Percentiles rank a stretch among this genome's conserved stretches.
Conservation (phyloP, 2,113 vertebrate species). For the Catharus bicknelli region DNA sequence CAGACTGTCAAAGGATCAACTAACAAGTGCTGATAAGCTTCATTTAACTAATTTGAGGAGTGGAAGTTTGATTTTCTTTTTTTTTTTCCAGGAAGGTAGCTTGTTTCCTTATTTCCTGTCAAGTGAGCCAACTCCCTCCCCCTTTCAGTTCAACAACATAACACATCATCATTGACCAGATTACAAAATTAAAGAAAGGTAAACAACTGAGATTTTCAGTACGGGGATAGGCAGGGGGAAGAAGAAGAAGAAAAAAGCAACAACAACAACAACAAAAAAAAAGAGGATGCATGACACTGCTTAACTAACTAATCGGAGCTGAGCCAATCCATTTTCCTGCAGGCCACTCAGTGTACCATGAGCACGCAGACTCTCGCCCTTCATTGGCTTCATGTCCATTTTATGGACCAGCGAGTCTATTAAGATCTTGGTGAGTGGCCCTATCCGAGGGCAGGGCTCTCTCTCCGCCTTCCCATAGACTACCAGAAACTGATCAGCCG, state of each 20-base stretch:
- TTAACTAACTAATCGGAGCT: slow-evolving; percentile 68
- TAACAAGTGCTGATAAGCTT: slow-evolving; percentile 80
- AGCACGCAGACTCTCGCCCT: slow-evolving; percentile 22
- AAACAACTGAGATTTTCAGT: too few species aligned
- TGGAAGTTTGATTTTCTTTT: slow-evolving; percentile 73
- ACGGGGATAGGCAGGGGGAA: too few species aligned
- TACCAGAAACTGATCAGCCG: slow-evolving; percentile 80
- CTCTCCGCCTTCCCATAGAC: slow-evolving; percentile 56
- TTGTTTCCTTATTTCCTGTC: slow-evolving; percentile 85
- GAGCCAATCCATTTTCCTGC: slow-evolving; percentile 67
- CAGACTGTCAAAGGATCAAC: slow-evolving; percentile 86
- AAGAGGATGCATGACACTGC: slow-evolving; percentile 60
- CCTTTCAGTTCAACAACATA: too few species aligned
- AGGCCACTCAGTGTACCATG: slow-evolving; percentile 23
- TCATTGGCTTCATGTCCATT: slow-evolving; percentile 75
- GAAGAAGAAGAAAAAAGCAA: neutral
- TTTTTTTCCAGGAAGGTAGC: slow-evolving; percentile 78
- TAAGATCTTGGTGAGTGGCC: slow-evolving; percentile 73
- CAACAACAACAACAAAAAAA: neutral
- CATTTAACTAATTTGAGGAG: slow-evolving; percentile 84
- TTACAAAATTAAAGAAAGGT: too few species aligned
- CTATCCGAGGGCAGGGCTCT: slow-evolving; percentile 48
- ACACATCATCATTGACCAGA: too few species aligned
- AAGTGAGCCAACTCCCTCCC: slow-evolving; percentile 79
- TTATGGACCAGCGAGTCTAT: slow-evolving; percentile 74